phyloP scores from a whole-genome alignment of 2,888 invertebrate genomes.

The Luffia ferchaultella region DNA sequence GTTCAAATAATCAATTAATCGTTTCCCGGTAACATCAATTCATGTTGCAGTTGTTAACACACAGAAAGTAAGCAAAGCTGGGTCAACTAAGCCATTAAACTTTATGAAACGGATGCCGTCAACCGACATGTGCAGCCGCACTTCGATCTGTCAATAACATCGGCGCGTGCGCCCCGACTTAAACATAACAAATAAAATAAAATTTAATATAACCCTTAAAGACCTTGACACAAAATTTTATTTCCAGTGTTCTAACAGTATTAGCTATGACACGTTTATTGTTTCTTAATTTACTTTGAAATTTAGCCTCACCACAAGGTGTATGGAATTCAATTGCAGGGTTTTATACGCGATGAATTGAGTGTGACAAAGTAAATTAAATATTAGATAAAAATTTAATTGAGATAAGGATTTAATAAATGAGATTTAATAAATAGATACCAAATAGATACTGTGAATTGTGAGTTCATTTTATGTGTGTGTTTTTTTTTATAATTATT shows the following conservation, averaged over 20 bases:
- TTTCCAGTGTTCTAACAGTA: conserved; percentile 10
- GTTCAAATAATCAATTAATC: conserved; percentile 36
- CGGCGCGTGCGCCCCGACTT: conserved; percentile 32
- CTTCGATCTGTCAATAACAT: conserved; percentile 50
- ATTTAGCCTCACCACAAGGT: neutral
- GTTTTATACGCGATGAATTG: neutral
- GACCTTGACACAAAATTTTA: conserved; percentile 14
- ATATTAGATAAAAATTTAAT: neutral
- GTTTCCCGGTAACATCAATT: conserved; percentile 43
- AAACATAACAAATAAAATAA: neutral
- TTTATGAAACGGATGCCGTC: conserved; percentile 63
- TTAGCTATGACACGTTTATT: conserved; percentile 8
- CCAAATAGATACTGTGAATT: conserved; percentile 8
- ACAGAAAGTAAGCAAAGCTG: conserved; percentile 58
- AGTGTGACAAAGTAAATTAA: neutral
- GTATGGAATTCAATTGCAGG: neutral
- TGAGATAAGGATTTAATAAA: neutral
- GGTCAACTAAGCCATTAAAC: conserved; percentile 62
- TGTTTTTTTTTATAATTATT: too few species aligned
- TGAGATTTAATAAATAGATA: neutral
- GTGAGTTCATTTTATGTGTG: too few species aligned
- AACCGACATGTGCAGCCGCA: conserved; percentile 47
- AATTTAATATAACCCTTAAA: conserved; percentile 21
- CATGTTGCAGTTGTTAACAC: conserved; percentile 49
- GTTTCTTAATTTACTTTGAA: neutral